Percentiles rank a stretch among this genome's conserved stretches.
Conservation (phyloP, 2,797 vertebrate species). For the Cyclopterus lumpus region DNA sequence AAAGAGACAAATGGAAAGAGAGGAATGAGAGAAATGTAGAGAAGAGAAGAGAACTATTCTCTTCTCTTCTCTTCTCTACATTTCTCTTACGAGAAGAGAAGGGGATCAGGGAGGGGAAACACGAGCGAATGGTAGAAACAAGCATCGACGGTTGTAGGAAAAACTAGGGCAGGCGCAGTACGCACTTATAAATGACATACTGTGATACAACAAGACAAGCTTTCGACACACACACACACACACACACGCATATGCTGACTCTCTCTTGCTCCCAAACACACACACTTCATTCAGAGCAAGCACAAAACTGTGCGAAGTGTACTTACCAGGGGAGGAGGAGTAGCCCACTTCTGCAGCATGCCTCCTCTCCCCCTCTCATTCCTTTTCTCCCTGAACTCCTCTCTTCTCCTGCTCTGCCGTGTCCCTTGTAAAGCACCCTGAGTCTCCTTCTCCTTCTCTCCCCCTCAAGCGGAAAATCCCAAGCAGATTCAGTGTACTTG, state of each 20-base stretch:
- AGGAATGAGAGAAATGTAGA: constrained; percentile 37
- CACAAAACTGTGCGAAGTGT: constrained; percentile 67
- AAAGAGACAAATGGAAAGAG: constrained; percentile 11
- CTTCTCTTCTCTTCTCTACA: too few species aligned
- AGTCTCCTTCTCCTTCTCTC: constrained; percentile 44
- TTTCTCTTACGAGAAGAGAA: constrained; percentile 1
- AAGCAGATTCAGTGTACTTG: constrained; percentile 58
- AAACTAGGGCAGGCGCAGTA: constrained; percentile 72
- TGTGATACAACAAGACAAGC: constrained; percentile 59
- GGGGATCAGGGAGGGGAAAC: constrained; percentile 26
- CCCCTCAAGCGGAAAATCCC: constrained; percentile 67
- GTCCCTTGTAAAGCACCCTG: constrained; percentile 62
- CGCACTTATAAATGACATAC: constrained; percentile 61
- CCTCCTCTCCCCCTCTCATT: constrained; percentile 59
- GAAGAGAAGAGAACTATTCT: constrained; percentile 25
- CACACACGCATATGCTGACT: constrained; percentile 24
- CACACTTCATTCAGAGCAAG: constrained; percentile 59
- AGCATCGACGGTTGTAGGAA: constrained; percentile 44
- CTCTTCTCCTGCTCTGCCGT: constrained; percentile 47
- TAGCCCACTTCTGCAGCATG: constrained; percentile 72
- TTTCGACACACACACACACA: constrained; percentile 24
- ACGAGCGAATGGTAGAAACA: constrained; percentile 37
- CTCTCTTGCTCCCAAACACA: constrained; percentile 29
- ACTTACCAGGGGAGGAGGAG: constrained; percentile 75
- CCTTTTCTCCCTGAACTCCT: constrained; percentile 55